A percentile compares a stretch with the other conserved stretches of the same genome.
Evolutionary conservation across 2,888 invertebrate species (phyloP).

Genomic region (Metalampra italica): DNA sequence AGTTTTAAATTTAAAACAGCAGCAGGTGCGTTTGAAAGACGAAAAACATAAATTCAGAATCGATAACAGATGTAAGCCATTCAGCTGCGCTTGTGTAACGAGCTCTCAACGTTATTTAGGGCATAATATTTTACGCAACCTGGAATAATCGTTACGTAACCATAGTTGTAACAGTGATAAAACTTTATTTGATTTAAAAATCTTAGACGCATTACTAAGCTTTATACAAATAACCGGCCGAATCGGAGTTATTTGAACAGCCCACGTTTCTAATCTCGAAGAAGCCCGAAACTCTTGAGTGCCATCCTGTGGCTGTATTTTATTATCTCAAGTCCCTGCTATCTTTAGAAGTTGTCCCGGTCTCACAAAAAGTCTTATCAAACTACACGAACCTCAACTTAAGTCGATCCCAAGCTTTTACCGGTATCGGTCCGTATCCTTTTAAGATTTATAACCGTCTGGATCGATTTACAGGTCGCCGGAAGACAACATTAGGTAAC

Average conservation of each 20-base stretch:
- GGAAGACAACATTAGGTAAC: constrained; percentile 66
- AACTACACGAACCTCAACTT: constrained; percentile 72
- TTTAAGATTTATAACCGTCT: constrained; percentile 65
- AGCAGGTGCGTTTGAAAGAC: constrained; percentile 68
- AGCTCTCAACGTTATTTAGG: constrained; percentile 50
- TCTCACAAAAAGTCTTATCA: constrained; percentile 75
- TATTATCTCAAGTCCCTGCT: constrained; percentile 59
- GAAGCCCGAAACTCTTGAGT: constrained; percentile 55
- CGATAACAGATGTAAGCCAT: constrained; percentile 72
- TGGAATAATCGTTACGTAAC: constrained; percentile 35
- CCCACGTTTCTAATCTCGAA: constrained; percentile 47
- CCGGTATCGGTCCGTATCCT: constrained; percentile 54
- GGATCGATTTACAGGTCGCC: constrained; percentile 63
- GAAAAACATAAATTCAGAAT: constrained; percentile 67
- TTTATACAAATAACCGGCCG: constrained; percentile 57
- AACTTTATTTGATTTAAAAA: constrained; percentile 25
- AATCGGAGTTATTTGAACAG: constrained; percentile 56
- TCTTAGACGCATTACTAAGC: constrained; percentile 24
- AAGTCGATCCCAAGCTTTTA: constrained; percentile 69
- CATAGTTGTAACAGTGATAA: neutral
- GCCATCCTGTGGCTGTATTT: constrained; percentile 50
- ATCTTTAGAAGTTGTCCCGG: constrained; percentile 57
- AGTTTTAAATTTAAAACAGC: constrained; percentile 50
- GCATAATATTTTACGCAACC: constrained; percentile 54
- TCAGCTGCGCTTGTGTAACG: constrained; percentile 51